Evolutionary conservation across 2,113 vertebrate genomes (phyloP).

Genomic region (Hippocampus guttulatus): DNA sequence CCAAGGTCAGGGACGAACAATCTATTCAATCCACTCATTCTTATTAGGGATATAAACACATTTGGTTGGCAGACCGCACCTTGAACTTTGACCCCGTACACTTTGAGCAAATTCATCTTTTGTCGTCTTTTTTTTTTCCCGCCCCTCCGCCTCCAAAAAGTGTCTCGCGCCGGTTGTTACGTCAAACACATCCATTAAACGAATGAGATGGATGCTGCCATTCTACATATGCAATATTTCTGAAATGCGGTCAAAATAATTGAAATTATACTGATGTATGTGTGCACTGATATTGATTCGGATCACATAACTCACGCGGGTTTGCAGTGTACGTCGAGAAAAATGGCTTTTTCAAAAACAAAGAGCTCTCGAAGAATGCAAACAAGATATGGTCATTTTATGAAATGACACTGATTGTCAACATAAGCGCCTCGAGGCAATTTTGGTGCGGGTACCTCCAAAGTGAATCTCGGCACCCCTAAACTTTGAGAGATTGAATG

Average conservation of each 20-base stretch:
- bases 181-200: slow-evolving; percentile 81
- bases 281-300: not conserved
- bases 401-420: not conserved
- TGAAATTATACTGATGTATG: slow-evolving; percentile 32
- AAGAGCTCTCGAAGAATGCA: not conserved
- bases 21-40: slow-evolving; percentile 81
- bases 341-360: not conserved
- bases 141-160: slow-evolving; percentile 28
- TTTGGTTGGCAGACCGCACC: slow-evolving; percentile 82
- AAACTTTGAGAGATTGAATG: too few relatives aligned
- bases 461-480: too few relatives aligned
- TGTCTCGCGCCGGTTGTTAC: slow-evolving; percentile 32
- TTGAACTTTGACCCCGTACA: slow-evolving; percentile 87
- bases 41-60: slow-evolving; percentile 97
- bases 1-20: slow-evolving; percentile 82
- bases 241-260: slow-evolving; percentile 63
- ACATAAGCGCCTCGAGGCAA: too few relatives aligned
- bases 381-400: not conserved
- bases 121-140: slow-evolving; percentile 36
- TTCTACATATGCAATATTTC: slow-evolving; percentile 65
- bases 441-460: too few relatives aligned
- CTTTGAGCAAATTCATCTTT: slow-evolving; percentile 73
- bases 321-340: not conserved
- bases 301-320: not conserved
- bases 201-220: slow-evolving; percentile 52